Conservation (phyloP, 2,113 vertebrate species). For the Aix galericulata region DNA sequence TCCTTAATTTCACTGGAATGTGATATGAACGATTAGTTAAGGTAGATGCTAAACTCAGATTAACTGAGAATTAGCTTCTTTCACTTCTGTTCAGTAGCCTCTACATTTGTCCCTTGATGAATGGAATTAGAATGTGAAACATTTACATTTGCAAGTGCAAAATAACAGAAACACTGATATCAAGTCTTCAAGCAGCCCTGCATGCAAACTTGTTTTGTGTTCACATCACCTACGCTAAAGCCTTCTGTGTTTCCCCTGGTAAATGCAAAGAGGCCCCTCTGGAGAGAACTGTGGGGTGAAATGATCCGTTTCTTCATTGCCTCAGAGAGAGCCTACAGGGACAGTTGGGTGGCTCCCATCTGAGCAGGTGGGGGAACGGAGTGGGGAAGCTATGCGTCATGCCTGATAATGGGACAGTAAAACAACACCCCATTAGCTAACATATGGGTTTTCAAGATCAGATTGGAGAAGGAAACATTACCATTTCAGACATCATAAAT, state of each 20-base stretch:
- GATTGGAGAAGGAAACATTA: neutral
- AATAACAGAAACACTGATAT: neutral
- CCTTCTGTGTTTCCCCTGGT: fast-evolving
- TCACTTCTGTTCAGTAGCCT: neutral
- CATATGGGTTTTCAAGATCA: fast-evolving
- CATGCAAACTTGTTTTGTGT: neutral
- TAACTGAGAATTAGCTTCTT: neutral
- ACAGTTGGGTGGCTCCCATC: neutral
- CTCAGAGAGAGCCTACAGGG: neutral
- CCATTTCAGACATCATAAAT: too few relatives aligned
- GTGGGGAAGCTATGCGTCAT: neutral
- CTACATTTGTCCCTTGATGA: neutral
- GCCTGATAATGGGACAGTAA: neutral
- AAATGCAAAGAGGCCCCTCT: neutral
- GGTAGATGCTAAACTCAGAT: neutral
- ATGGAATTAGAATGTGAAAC: neutral
- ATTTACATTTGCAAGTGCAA: neutral
- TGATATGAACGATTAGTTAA: neutral
- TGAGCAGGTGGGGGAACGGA: neutral
- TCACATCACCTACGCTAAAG: neutral
- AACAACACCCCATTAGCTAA: neutral
- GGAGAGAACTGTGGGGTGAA: neutral
- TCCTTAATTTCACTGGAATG: neutral
- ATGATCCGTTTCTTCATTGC: neutral
- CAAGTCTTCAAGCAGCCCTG: neutral